Evolutionary conservation across 2,797 vertebrate genomes (phyloP).

Genomic region (Sebastes wilsoni): DNA sequence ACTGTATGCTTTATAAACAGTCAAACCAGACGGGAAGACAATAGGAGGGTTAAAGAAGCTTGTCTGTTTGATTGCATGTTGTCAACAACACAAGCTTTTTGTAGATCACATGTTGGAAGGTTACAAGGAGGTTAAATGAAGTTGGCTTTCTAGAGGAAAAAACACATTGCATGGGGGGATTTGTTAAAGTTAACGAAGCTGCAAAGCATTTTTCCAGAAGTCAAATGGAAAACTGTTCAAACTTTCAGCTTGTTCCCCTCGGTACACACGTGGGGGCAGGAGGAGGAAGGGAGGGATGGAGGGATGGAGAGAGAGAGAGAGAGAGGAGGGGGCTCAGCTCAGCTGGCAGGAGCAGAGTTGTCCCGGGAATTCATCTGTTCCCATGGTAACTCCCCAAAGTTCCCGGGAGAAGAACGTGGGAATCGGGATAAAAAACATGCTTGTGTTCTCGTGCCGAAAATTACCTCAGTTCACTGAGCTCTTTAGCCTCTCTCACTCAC

Average conservation of each 20-base stretch:
- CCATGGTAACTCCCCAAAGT: conserved; percentile 76
- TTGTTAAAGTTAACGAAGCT: conserved; percentile 51
- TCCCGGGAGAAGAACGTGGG: conserved; percentile 76
- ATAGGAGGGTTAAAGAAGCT: no score
- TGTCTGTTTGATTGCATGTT: no score
- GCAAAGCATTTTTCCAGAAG: conserved; percentile 61
- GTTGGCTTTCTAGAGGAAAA: background rate
- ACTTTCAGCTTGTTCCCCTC: conserved; percentile 35
- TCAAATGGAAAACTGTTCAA: conserved; percentile 47
- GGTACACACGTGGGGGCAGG: conserved; percentile 64
- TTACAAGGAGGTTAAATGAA: background rate
- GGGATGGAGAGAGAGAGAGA: background rate
- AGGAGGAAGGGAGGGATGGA: background rate
- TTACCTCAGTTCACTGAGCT: conserved; percentile 29
- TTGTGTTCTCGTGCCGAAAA: conserved; percentile 57
- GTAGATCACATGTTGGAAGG: background rate
- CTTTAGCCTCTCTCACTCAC: background rate
- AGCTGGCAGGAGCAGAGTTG: conserved; percentile 70
- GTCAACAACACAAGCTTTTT: no score
- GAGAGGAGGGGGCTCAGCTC: conserved; percentile 47
- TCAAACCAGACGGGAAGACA: no score
- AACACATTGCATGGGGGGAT: background rate
- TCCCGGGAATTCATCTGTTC: conserved; percentile 79
- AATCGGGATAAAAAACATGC: conserved; percentile 68
- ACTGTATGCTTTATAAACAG: no score